Conservation (phyloP, 2,113 vertebrate species). For the Nansenia antarctica region DNA sequence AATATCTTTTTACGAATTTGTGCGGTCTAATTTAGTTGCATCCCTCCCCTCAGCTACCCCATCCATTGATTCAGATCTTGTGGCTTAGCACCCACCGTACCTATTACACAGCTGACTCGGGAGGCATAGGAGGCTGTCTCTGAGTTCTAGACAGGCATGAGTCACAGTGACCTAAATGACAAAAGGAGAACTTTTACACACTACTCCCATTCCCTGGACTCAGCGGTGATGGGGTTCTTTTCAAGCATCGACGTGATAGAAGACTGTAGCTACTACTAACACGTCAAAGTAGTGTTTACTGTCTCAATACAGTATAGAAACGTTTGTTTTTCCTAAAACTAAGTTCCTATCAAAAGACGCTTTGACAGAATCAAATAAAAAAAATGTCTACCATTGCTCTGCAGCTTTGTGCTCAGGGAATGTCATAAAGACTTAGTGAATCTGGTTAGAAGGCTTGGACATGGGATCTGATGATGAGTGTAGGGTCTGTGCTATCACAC, state of each 20-base stretch:
- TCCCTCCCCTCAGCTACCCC: no score
- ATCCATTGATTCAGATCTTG: no score
- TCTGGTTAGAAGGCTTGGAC: conserved; percentile 46
- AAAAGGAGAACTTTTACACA: not conserved
- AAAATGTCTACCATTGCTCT: not conserved
- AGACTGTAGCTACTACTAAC: no score
- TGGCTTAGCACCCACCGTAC: no score
- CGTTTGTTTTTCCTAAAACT: not conserved
- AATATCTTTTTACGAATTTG: no score
- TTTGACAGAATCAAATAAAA: not conserved
- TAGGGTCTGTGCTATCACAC: conserved; percentile 54
- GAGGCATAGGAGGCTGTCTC: no score
- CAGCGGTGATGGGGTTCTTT: not conserved
- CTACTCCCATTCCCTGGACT: not conserved
- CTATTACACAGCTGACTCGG: no score
- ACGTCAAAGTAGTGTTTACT: not conserved
- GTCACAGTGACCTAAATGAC: not conserved
- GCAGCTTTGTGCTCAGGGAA: not conserved
- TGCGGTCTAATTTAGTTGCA: no score
- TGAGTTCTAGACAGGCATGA: not conserved
- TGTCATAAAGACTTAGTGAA: not conserved
- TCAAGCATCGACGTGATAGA: not conserved
- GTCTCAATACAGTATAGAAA: not conserved
- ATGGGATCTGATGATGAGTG: conserved; percentile 67
- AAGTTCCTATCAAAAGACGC: not conserved